phyloP scores from a whole-genome alignment of 2,888 invertebrate species.

The Acanthosepion lycidas region DNA sequence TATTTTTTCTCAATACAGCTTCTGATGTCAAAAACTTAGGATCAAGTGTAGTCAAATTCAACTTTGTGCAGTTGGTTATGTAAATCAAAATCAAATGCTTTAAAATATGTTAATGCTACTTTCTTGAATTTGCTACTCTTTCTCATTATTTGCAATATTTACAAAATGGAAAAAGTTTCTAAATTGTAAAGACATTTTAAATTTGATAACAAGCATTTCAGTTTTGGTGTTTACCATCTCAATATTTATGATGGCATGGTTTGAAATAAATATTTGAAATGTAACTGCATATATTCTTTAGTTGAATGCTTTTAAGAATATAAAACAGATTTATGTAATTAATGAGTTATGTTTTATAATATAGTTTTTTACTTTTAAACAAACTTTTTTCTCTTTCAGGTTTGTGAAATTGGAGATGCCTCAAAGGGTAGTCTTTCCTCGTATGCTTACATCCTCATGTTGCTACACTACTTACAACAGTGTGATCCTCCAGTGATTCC shows the following conservation, averaged over 20 bases:
- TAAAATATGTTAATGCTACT: neutral
- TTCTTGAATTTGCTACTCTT: neutral
- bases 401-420: slow-evolving; percentile 79
- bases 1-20: neutral
- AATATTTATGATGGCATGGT: neutral
- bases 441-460: slow-evolving; percentile 79
- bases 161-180: neutral
- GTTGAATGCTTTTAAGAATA: neutral
- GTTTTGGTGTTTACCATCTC: neutral
- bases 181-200: neutral
- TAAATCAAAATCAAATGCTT: neutral
- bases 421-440: slow-evolving; percentile 79
- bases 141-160: neutral
- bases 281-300: neutral
- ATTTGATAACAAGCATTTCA: neutral
- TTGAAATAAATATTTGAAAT: too few relatives aligned
- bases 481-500: slow-evolving; percentile 78
- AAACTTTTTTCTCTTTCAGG: slow-evolving; percentile 57
- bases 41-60: neutral
- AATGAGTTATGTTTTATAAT: neutral
- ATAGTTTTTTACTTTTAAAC: neutral
- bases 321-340: neutral
- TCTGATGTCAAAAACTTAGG: neutral
- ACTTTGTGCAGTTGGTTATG: neutral
- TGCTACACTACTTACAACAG: slow-evolving; percentile 79